These are phyloP conservation scores for Chaetorhynchus papuensis DNA, from an alignment of 2,113 vertebrate species.

Conservation along the genomic window DNA sequence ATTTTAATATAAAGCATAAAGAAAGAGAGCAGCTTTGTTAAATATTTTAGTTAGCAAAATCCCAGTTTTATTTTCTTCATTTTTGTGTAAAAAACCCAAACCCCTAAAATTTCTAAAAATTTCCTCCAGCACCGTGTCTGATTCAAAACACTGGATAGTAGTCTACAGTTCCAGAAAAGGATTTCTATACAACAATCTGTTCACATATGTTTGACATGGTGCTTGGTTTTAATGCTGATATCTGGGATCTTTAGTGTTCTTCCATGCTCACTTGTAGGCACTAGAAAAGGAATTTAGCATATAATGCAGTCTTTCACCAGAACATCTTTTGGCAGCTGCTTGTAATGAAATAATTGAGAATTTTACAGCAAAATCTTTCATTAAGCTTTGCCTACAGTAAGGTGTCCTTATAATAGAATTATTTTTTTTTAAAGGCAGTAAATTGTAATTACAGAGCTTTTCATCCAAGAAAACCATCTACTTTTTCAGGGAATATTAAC, in stretches of 20 bases:
- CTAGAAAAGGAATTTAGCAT: neutral
- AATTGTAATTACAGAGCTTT: neutral
- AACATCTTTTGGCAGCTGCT: neutral
- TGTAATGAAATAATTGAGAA: neutral
- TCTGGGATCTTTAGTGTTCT: neutral
- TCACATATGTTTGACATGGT: neutral
- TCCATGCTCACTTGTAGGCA: neutral
- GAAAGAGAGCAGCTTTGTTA: neutral
- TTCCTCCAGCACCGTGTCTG: neutral
- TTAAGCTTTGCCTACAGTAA: neutral
- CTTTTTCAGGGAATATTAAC: neutral
- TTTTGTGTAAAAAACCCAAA: neutral
- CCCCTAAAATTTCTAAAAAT: neutral
- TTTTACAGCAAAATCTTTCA: neutral
- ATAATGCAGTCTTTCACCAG: neutral
- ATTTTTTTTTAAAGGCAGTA: neutral
- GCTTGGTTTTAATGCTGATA: neutral
- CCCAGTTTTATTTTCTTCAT: neutral
- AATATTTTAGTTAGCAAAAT: neutral
- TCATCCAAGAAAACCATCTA: neutral
- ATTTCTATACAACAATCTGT: neutral
- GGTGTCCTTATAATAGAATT: neutral
- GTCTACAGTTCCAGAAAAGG: neutral
- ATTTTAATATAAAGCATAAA: neutral
- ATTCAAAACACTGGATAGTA: neutral